Conservation (phyloP, 35 echinoderm and acorn worm species). For the Chiridota heheva region DNA sequence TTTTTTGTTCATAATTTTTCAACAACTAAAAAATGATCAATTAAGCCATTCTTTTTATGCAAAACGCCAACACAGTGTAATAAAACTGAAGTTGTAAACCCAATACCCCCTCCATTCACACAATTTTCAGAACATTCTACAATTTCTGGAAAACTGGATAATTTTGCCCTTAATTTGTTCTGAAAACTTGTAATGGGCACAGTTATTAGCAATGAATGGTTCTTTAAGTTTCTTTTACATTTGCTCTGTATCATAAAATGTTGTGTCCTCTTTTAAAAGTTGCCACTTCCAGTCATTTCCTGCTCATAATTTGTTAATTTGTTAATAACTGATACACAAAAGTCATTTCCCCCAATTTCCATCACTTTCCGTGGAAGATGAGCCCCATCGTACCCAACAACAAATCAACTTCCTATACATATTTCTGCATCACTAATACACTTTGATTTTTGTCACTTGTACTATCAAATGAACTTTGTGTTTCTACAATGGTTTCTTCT, state of each 20-base stretch:
- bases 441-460: not conserved
- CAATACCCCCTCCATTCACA: too few species aligned
- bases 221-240: constrained; percentile 25
- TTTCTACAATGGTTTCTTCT: constrained; percentile 2
- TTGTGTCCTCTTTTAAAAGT: constrained; percentile 12
- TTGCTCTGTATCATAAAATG: constrained; percentile 11
- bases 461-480: constrained; percentile 9
- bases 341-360: constrained; percentile 51
- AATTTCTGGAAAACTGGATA: too few species aligned
- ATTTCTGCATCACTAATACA: not conserved
- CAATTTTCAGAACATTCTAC: too few species aligned
- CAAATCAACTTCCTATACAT: constrained; percentile 36
- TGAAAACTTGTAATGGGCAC: constrained; percentile 46
- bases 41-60: too few species aligned
- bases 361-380: constrained; percentile 49
- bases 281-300: constrained; percentile 30
- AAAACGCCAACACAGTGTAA: too few species aligned
- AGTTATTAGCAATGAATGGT: constrained; percentile 45
- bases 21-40: too few species aligned
- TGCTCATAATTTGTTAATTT: too few species aligned
- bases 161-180: too few species aligned
- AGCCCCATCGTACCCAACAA: constrained; percentile 35
- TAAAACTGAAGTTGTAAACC: too few species aligned
- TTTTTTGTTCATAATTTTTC: too few species aligned
- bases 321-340: constrained; percentile 47